Base-by-base conservation (phyloP, 2,797 vertebrate genomes). In the Rhynchotus rufescens region DNA sequence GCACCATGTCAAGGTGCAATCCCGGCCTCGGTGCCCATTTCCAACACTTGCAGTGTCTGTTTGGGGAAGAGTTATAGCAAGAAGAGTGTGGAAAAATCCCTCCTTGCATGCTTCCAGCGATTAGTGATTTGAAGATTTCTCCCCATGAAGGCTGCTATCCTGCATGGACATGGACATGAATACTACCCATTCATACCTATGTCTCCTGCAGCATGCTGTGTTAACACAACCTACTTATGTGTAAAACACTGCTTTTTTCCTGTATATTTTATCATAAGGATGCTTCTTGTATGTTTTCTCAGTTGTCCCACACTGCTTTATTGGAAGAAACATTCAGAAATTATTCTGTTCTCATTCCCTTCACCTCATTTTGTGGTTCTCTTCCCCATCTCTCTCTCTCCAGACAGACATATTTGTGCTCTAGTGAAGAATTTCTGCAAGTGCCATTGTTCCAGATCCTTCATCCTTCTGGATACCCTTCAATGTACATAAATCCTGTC, bases 391-490 rank as follows among this genome's bases (percentile, higher is more conserved):
- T 67, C 47, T 34, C 47, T 34, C 17, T 71, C 62, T 51, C 49
- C 49, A 51, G 49, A 49, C 47, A 56, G 16, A 56, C 2, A 4
- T 69, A 86, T 69, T 77, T 79, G 66, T 89, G 65, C 80, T 76
- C 45, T n/a, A 66, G n/a, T 15, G 36, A 79, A 4, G 47, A 69
- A 28, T 79, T 9, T 83, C 1, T 32, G 76, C 8, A 42, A 22
- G 4, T 5, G 25, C 15, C 13, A 20, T 12, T 0, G 0, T 40
- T 52, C 25, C 34, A 60, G 4, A 40, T 28, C 13, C 8, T 2
- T 71, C 68, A 61, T 67, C 25, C 34, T 28, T 19, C 28, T 72
- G 36, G 22, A 23, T n/a, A 65, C 5, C 21, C 1, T 80, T 61
- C n/a, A 40, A 20, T 42, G 26, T 52, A 34, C 20, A 42, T 82